phyloP scores from a whole-genome alignment of 2,797 vertebrate species.

The Lutjanus campechanus region DNA sequence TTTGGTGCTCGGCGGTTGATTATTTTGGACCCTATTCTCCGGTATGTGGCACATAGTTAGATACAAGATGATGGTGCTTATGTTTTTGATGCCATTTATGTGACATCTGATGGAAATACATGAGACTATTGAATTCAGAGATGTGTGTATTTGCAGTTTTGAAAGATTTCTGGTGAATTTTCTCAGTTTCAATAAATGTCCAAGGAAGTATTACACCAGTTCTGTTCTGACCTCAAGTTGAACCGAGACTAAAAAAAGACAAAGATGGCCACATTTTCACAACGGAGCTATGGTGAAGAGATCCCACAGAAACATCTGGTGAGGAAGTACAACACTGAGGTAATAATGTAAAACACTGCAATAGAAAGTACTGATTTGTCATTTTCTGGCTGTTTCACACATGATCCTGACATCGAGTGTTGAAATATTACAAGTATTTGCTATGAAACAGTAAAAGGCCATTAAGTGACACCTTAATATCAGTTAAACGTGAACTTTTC shows the following conservation, averaged over 20 bases:
- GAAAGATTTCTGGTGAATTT: neutral
- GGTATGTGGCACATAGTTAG: neutral
- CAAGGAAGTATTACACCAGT: neutral
- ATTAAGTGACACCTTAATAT: neutral
- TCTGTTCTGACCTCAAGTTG: neutral
- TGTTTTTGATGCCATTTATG: neutral
- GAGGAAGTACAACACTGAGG: neutral
- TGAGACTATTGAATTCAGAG: too few relatives aligned
- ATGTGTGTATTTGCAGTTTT: neutral
- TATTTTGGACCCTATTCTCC: neutral
- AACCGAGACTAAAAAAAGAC: too few relatives aligned
- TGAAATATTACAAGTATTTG: neutral
- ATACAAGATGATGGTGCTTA: neutral
- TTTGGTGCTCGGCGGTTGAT: too few relatives aligned
- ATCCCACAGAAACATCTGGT: neutral
- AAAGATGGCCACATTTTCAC: neutral
- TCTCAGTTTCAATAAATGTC: neutral
- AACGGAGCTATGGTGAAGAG: neutral
- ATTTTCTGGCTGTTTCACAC: neutral
- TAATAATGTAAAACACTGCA: neutral
- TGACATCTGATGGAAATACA: neutral
- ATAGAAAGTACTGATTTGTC: neutral
- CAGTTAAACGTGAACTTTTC: neutral
- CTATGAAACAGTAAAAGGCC: neutral
- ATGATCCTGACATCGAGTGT: neutral